phyloP scores from a whole-genome alignment of 2,113 vertebrate genomes.

The Lophochroa leadbeateri region DNA sequence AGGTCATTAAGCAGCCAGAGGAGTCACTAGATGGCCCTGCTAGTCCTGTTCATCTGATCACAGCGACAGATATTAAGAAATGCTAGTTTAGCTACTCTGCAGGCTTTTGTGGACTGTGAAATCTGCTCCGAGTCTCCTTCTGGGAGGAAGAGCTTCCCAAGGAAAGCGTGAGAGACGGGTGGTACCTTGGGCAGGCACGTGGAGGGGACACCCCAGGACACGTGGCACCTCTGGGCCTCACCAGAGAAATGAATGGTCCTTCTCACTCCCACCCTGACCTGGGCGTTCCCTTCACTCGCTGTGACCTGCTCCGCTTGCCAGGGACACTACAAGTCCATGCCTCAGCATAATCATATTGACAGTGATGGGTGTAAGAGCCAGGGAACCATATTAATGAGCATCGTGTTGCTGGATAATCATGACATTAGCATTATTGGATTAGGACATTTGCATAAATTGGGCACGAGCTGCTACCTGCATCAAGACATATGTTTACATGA shows the following conservation, averaged over 20 bases:
- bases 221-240: background rate
- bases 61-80: background rate
- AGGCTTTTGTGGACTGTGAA: background rate
- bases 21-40: constrained; percentile 69
- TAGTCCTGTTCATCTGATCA: constrained; percentile 49
- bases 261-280: background rate
- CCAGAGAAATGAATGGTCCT: background rate
- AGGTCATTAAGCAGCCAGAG: constrained; percentile 44
- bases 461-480: constrained; percentile 43
- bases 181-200: fast-evolving
- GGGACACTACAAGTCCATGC: background rate
- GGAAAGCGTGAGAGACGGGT: fast-evolving
- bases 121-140: background rate
- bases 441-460: constrained; percentile 55
- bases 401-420: constrained; percentile 37
- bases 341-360: background rate
- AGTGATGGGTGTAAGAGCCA: constrained; percentile 35
- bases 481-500: constrained; percentile 26
- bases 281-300: background rate
- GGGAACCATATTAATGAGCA: constrained; percentile 29
- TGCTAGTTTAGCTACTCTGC: background rate
- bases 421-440: constrained; percentile 59
- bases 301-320: background rate
- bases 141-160: background rate
- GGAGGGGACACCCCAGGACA: background rate